A percentile compares a stretch with the other conserved stretches of the same genome.
Evolutionary conservation across 2,113 vertebrate genomes (phyloP).

Genomic region (Strix uralensis): DNA sequence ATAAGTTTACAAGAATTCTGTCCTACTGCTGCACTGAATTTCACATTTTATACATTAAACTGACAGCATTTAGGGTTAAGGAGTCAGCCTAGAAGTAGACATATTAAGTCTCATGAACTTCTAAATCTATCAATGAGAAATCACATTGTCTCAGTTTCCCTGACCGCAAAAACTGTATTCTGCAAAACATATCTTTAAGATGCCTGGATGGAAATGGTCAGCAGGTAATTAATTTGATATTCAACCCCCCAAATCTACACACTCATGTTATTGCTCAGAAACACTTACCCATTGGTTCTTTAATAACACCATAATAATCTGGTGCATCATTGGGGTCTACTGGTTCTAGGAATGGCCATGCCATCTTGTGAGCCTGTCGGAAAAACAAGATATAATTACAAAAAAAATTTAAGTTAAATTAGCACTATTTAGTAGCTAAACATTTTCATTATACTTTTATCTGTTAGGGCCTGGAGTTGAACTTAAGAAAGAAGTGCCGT

Average conservation of each 20-base stretch:
- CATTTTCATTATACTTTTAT: not conserved
- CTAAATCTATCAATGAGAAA: not conserved
- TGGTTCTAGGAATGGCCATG: slow-evolving; percentile 97
- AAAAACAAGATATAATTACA: not conserved
- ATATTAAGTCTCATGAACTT: not conserved
- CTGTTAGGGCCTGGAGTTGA: not conserved
- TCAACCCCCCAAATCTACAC: not conserved
- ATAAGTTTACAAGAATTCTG: not conserved
- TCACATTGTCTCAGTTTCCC: not conserved
- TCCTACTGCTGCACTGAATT: not conserved
- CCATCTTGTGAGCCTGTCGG: slow-evolving; percentile 95
- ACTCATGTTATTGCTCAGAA: not conserved
- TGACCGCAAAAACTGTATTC: not conserved
- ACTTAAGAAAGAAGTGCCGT: not conserved
- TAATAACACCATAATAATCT: slow-evolving; percentile 98
- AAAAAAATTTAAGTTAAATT: not conserved
- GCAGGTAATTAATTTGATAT: not conserved
- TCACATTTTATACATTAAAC: not conserved
- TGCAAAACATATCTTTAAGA: not conserved
- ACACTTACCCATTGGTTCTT: slow-evolving; percentile 94
- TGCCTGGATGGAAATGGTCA: not conserved
- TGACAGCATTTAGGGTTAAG: not conserved
- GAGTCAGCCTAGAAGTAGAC: not conserved
- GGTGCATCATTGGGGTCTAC: slow-evolving; percentile 96
- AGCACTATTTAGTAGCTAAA: not conserved